Evolutionary conservation across 2,113 vertebrate genomes (phyloP).

Genomic region (Propithecus coquereli): DNA sequence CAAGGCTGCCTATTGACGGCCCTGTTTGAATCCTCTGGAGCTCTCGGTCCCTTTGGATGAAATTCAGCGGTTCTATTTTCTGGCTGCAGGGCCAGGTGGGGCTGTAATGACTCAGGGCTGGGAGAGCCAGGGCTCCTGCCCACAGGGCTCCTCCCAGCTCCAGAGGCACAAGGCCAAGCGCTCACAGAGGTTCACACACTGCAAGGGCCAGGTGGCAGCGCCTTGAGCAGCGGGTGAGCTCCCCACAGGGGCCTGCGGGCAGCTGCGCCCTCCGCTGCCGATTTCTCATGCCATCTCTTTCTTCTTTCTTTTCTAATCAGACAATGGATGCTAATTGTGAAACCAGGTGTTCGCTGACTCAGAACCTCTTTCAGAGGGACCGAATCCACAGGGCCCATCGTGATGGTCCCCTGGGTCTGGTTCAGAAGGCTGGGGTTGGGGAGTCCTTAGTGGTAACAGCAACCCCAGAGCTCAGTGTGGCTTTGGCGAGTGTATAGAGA

Average conservation of each 20-base stretch:
- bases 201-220: not conserved
- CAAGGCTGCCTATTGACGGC: not conserved
- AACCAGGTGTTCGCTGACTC: not conserved
- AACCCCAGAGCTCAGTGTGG: not conserved
- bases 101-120: not conserved
- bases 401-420: not conserved
- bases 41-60: not conserved
- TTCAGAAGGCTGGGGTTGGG: not conserved
- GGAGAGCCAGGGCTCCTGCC: not conserved
- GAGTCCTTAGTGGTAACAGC: fast-evolving
- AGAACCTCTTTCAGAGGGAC: not conserved
- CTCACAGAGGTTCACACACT: not conserved
- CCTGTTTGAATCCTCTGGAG: not conserved
- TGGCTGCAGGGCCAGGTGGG: not conserved
- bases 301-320: not conserved
- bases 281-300: not conserved
- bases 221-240: not conserved
- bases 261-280: not conserved
- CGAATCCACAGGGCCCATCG: not conserved
- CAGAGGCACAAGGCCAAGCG: not conserved
- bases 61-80: not conserved
- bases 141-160: not conserved
- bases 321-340: not conserved
- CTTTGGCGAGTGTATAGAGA: not conserved
- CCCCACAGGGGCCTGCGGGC: not conserved